These are phyloP conservation scores for Drosophila lini DNA, from an alignment of 1,140 invertebrate species.

Conservation along the genomic window DNA sequence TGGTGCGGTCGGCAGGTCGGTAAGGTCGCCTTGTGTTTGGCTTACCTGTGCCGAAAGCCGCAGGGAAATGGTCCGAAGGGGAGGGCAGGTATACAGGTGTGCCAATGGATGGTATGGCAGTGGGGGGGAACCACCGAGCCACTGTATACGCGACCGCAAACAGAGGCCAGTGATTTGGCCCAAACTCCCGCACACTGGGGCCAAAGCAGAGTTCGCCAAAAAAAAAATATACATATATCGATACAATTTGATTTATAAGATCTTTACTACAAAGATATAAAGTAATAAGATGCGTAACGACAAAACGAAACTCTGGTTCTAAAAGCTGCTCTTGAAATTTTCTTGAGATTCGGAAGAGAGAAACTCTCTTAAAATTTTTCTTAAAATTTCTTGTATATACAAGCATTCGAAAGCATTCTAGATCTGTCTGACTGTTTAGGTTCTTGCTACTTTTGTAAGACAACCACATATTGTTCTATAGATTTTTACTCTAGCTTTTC, in stretches of 20 bases:
- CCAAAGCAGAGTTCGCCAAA: not conserved
- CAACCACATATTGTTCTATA: too few species aligned
- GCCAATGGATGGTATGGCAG: slow-evolving; percentile 3
- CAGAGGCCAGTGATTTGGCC: slow-evolving; percentile 5
- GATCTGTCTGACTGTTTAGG: too few species aligned
- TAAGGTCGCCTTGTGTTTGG: slow-evolving; percentile 32
- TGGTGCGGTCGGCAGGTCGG: slow-evolving; percentile 21
- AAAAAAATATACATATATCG: not conserved
- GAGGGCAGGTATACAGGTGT: not conserved
- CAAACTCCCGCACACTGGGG: not conserved
- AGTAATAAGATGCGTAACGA: too few species aligned
- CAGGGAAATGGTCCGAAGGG: slow-evolving; percentile 40
- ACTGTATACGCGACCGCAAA: slow-evolving; percentile 33
- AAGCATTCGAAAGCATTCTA: too few species aligned
- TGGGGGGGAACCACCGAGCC: slow-evolving; percentile 9
- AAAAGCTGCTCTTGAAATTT: not conserved
- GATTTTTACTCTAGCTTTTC: too few species aligned
- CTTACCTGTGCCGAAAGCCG: slow-evolving; percentile 40
- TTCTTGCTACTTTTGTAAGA: too few species aligned
- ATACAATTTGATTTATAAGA: not conserved
- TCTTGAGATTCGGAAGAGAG: too few species aligned
- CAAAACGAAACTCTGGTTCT: too few species aligned
- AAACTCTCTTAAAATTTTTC: not conserved
- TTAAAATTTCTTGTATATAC: too few species aligned
- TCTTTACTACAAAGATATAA: not conserved